A percentile compares a stretch with the other conserved stretches of the same genome.
phyloP scores from a whole-genome alignment of 2,113 vertebrate genomes.

The Tamias sibiricus region DNA sequence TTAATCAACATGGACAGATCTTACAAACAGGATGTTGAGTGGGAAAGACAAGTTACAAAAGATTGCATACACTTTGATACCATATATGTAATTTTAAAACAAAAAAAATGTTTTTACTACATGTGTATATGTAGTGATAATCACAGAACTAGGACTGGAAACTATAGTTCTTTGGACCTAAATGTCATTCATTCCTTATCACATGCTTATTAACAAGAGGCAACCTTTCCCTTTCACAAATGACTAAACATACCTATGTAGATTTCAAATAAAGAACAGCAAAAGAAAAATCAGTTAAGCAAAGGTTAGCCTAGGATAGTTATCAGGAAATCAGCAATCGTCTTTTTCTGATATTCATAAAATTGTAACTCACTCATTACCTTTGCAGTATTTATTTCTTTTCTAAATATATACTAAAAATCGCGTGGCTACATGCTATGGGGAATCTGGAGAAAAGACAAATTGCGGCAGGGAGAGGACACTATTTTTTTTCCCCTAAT shows the following conservation, averaged over 20 bases:
- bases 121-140: not conserved
- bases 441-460: not conserved
- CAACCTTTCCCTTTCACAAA: slow-evolving; percentile 40
- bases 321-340: slow-evolving; percentile 13
- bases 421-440: not conserved
- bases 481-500: not conserved
- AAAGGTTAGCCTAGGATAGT: not conserved
- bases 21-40: not conserved
- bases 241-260: not conserved
- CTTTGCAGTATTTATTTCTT: not conserved
- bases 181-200: not conserved
- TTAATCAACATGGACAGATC: not conserved
- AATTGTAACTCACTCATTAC: not conserved
- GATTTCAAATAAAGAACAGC: not conserved
- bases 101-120: not conserved
- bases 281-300: slow-evolving; percentile 22
- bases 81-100: slow-evolving; percentile 9
- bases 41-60: not conserved
- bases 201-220: slow-evolving; percentile 23
- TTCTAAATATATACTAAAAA: slow-evolving; percentile 39
- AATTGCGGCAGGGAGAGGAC: not conserved
- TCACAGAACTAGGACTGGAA: not conserved
- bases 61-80: not conserved
- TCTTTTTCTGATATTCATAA: not conserved
- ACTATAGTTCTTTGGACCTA: not conserved